Base-by-base conservation (phyloP, 2,888 invertebrate species). In the Erebia aethiops region DNA sequence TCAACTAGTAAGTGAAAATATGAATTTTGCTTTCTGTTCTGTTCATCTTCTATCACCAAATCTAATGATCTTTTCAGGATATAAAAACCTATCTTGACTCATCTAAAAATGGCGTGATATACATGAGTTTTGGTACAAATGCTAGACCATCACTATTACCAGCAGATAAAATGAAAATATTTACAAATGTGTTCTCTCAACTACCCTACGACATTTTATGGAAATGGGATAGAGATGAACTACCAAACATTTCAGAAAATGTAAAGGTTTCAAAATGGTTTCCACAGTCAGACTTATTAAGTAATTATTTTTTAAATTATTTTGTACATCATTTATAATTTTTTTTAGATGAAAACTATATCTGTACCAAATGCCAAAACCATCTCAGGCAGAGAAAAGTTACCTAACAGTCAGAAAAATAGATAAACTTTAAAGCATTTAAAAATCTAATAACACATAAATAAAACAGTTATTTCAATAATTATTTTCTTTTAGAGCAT, bases 91-190 rank as follows among this genome's bases (percentile, higher is more conserved):
- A 84, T 72, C 74, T 92, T 8, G 88, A 91, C 71, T 81, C 81
- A 0, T 88, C 91, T 3, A 80, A 82, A 46, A 77, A 86, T 41
- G 93, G 92, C 0, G 88, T 91, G 0, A 85, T 93, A 26, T 90
- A 88, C 74, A 83, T 93, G 56, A 92, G 92, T 77, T 84, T 92
- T 72, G 93, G 92, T 1, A 87, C 91, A 2, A 89, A 88, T 43
- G 82, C 88, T 0, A 79, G 81, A 51, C 82, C 87, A 1, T 81
- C 84, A 0, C 35, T 80, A 0, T 74, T 93, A 54, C 82, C 89
- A 2, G 73, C 78, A n/a, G 80, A 87, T 61, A 84, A 77, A 64
- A 75, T 86, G 5, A 75, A 82, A 52, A 75, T 77, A 0, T 75
- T 93, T 14, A 67, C 84, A 0, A 81, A 80, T 16, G 90, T 84